Evolutionary conservation across 2,113 vertebrate species (phyloP), one percentile per base, ranked within the genome.

Genomic region (Xyliphius kryptos): DNA sequence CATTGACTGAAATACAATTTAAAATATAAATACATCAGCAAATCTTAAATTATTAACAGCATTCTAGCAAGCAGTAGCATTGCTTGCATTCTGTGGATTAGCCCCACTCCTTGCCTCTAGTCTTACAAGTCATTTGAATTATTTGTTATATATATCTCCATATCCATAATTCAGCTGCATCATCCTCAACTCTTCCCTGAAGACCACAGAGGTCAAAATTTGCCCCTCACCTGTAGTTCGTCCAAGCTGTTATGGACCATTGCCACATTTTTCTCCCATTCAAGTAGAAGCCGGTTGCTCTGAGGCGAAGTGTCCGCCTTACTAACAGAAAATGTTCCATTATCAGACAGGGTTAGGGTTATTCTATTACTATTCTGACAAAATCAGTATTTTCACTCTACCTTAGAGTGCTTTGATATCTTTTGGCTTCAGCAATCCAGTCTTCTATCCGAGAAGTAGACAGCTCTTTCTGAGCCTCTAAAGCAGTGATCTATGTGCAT

Each of bases 381-480:
- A 20, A 17, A n/a, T n/a, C n/a, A 56, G n/a, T n/a, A n/a, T n/a
- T n/a, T n/a, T n/a, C 16, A 59, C 37, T 32, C 3, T 63, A 74
- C 90, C 88, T 85, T 77, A 95, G 83, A 38, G 79, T 78, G 71
- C 70, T 86, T 73, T 93, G 88, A 68, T 94, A 92, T 10, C 86
- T 75, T 67, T 92, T 87, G 2, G 93, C 92, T 79, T 94, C 90
- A 14, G 80, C 86, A 6, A 90, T 81, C 63, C 92, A 94, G 76
- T 89, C 86, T 56, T 93, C 89, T 6, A 93, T 79, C 66, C 82
- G 89, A 61, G 87, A 68, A 47, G 91, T 83, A 63, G 90, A 81
- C 47, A 89, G 75, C 36, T 92, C 89, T 66, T 89, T 87, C 17
- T 95, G 84, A 79, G 85, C 91, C 74, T 95, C 91, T 74, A 95